phyloP scores from a whole-genome alignment of 2,113 vertebrate species.

The Bettongia penicillata region DNA sequence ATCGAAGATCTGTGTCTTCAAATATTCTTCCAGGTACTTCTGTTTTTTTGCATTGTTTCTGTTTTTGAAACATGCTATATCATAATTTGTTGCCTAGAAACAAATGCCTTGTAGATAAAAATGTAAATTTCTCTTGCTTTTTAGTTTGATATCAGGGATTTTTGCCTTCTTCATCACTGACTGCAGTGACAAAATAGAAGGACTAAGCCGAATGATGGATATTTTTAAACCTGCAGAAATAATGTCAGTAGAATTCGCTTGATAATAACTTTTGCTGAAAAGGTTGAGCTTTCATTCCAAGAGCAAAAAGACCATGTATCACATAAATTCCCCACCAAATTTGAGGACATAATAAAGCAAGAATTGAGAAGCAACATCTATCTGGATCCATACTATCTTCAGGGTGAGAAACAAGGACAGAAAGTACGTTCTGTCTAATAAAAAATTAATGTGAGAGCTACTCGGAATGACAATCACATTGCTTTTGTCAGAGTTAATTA shows the following conservation, averaged over 20 bases:
- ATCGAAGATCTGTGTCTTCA: constrained; percentile 55
- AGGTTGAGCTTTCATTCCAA: constrained; percentile 52
- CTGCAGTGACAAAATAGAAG: constrained; percentile 49
- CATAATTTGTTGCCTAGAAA: background rate
- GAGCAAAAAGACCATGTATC: constrained; percentile 5
- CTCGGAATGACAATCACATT: constrained; percentile 52
- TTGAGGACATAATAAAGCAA: background rate
- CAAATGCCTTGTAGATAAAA: background rate
- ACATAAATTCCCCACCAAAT: constrained; percentile 20
- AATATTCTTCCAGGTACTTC: constrained; percentile 43
- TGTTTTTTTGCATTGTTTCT: background rate
- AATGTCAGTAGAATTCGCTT: constrained; percentile 28
- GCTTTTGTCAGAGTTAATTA: constrained; percentile 46
- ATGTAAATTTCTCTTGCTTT: constrained; percentile 60
- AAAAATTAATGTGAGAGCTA: constrained; percentile 46
- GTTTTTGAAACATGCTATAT: constrained; percentile 36
- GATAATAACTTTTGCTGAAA: constrained; percentile 18
- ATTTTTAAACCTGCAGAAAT: constrained; percentile 49
- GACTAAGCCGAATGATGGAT: constrained; percentile 31
- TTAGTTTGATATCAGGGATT: constrained; percentile 50
- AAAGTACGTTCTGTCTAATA: constrained; percentile 43
- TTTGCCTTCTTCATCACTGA: constrained; percentile 42
- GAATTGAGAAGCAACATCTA: background rate
- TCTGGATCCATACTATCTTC: background rate
- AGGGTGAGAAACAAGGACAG: constrained; percentile 42